Conservation (phyloP, 2,113 vertebrate genomes). For the Opisthocomus hoazin region DNA sequence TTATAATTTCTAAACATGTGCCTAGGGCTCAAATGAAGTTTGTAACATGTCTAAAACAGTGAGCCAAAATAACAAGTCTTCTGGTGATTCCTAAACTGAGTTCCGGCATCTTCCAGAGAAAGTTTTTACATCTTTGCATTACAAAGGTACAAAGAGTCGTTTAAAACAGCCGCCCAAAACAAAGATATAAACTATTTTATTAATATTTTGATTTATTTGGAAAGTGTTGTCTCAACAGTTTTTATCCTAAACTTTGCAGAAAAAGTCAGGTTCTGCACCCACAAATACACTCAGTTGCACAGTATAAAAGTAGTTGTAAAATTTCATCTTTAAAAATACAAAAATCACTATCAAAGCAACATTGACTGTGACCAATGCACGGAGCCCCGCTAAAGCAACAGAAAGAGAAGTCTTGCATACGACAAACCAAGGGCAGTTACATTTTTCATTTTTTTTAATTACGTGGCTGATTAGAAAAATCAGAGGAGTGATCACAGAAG, state of each 20-base stretch:
- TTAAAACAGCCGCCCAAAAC: neutral
- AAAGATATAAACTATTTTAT: neutral
- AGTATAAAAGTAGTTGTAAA: neutral
- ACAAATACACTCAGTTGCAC: neutral
- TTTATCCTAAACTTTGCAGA: neutral
- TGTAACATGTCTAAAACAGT: neutral
- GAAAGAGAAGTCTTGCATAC: neutral
- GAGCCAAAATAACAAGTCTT: neutral
- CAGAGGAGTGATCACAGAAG: neutral
- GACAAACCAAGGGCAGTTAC: neutral
- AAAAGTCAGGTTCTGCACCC: no score
- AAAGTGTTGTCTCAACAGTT: neutral
- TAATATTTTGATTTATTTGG: neutral
- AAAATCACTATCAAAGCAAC: neutral
- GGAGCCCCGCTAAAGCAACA: neutral
- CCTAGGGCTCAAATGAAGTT: neutral
- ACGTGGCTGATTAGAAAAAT: neutral
- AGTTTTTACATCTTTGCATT: neutral
- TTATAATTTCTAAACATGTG: constrained; percentile 34
- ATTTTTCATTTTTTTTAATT: neutral
- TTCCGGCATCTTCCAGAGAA: neutral
- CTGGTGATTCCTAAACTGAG: neutral
- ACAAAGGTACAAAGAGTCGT: neutral
- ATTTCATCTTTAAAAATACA: neutral
- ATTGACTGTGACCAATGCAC: fast-evolving